Conservation (phyloP, 2,113 vertebrate species). For the Pedionomus torquatus region DNA sequence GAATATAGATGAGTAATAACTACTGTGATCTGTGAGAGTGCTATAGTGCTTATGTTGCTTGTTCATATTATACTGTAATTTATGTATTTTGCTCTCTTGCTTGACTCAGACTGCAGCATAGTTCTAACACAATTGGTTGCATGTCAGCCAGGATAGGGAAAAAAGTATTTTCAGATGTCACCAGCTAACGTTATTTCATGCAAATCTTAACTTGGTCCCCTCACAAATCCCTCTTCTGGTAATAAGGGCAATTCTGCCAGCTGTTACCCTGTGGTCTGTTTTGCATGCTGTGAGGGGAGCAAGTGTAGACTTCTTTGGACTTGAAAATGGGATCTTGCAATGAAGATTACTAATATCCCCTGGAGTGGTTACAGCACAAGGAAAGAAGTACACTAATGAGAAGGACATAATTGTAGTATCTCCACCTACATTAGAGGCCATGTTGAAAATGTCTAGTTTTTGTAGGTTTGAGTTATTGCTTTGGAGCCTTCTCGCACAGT, state of each 20-base stretch:
- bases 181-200: not conserved
- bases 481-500: not conserved
- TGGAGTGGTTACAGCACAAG: not conserved
- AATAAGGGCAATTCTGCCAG: not conserved
- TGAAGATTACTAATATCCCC: not conserved
- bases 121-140: not conserved
- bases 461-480: rapidly evolving
- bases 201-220: not conserved
- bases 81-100: not conserved
- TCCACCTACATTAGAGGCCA: not conserved
- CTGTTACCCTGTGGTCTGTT: not conserved
- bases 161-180: not conserved
- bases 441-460: not conserved
- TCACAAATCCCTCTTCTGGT: not conserved
- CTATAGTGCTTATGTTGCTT: not conserved
- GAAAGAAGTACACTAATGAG: not conserved
- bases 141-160: not conserved
- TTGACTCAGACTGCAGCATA: not conserved
- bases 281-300: not conserved
- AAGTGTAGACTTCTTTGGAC: not conserved
- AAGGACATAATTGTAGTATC: not conserved
- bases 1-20: not conserved
- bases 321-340: not conserved
- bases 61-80: not conserved
- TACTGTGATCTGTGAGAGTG: not conserved